Evolutionary conservation across 2,888 invertebrate genomes (phyloP).

Genomic region (Melinaea marsaeus): DNA sequence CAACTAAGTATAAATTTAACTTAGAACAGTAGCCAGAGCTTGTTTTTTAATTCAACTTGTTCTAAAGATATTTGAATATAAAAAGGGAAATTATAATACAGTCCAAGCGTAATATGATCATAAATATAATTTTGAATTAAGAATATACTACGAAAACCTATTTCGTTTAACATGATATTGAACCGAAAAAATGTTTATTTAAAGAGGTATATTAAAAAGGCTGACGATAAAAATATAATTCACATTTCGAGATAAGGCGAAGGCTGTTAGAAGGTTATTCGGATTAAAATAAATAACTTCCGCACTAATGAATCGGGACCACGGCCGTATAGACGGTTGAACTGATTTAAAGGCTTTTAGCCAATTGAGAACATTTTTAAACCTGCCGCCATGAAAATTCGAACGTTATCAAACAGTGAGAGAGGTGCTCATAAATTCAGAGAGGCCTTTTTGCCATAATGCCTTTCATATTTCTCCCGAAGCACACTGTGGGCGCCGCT

Average conservation of each 20-base stretch:
- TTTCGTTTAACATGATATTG: neutral
- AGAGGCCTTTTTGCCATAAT: conserved; percentile 75
- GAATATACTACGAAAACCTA: no score
- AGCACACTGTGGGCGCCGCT: conserved; percentile 74
- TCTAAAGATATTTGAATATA: no score
- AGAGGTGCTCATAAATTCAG: conserved; percentile 74
- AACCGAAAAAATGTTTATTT: neutral
- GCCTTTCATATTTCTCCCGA: conserved; percentile 75
- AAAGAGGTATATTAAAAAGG: no score
- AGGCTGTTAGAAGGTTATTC: conserved; percentile 21
- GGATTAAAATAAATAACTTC: conserved; percentile 35
- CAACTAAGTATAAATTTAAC: neutral
- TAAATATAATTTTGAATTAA: no score
- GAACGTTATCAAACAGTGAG: conserved; percentile 67
- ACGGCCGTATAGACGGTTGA: conserved; percentile 35
- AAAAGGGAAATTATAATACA: no score
- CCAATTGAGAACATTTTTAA: conserved; percentile 53
- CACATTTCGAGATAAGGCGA: conserved; percentile 18
- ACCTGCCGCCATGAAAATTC: conserved; percentile 53
- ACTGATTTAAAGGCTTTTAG: conserved; percentile 50
- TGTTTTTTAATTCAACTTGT: no score
- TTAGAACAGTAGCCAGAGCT: no score
- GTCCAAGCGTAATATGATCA: no score
- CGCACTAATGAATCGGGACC: conserved; percentile 37
- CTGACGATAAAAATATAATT: conserved; percentile 16